These are phyloP conservation scores for Adelognathus sp. DNA, from an alignment of 2,888 invertebrate species.

Conservation along the genomic window DNA sequence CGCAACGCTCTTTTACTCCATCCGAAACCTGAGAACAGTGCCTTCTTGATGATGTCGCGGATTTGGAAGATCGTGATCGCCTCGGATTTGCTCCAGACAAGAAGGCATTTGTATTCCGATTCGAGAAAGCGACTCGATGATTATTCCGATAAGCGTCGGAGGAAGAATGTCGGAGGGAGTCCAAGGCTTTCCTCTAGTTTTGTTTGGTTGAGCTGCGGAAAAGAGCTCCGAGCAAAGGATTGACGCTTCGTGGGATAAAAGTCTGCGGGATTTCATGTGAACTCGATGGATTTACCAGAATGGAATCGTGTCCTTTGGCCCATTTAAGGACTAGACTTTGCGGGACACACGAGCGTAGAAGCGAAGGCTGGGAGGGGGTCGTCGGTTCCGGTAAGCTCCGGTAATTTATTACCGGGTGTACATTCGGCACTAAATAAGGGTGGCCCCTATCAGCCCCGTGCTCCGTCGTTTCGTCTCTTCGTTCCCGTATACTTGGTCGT, in stretches of 20 bases:
- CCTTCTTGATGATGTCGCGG: constrained; percentile 54
- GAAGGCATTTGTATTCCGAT: constrained; percentile 40
- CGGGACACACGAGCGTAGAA: constrained; percentile 29
- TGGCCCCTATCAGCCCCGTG: constrained; percentile 65
- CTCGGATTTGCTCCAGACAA: constrained; percentile 64
- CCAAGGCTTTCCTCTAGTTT: not conserved
- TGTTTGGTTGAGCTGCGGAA: not conserved
- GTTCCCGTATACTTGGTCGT: constrained; percentile 15
- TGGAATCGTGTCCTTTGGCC: constrained; percentile 50
- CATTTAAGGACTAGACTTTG: constrained; percentile 48
- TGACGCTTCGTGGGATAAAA: not conserved
- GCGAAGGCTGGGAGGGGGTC: constrained; percentile 9
- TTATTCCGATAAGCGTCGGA: not conserved
- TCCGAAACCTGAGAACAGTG: not conserved
- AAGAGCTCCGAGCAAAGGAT: not conserved
- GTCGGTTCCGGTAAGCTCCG: constrained; percentile 66
- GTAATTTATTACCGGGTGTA: constrained; percentile 74
- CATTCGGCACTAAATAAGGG: constrained; percentile 74
- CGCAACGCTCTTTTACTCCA: constrained; percentile 7
- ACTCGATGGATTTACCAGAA: constrained; percentile 33
- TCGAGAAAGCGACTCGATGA: constrained; percentile 8
- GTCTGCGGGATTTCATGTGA: not conserved
- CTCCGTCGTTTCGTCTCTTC: constrained; percentile 42
- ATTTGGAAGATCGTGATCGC: constrained; percentile 62
- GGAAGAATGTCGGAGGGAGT: not conserved